Conservation (phyloP, 1,140 invertebrate genomes). For the Pemphigus obesinymphae region DNA sequence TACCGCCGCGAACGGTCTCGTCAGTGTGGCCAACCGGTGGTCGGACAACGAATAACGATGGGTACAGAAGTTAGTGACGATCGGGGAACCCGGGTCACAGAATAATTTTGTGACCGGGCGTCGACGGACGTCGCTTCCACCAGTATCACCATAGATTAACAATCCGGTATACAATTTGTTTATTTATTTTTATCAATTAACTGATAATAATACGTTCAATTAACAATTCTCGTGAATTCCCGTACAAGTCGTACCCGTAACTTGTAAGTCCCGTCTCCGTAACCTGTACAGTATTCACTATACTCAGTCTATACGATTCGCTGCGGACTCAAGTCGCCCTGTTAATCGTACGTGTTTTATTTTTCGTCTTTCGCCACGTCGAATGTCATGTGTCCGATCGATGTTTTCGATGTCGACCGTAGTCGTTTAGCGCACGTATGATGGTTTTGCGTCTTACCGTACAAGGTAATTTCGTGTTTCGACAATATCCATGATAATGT, state of each 20-base stretch:
- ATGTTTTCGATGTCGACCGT: background rate
- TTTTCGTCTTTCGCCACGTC: background rate
- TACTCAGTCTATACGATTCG: background rate
- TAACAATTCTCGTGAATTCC: background rate
- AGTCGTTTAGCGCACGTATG: background rate
- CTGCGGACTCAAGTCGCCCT: background rate
- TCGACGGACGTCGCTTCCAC: background rate
- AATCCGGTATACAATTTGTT: slow-evolving; percentile 15
- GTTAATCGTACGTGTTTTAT: too few species aligned
- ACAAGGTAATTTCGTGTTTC: slow-evolving; percentile 6
- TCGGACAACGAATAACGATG: background rate
- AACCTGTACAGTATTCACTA: too few species aligned
- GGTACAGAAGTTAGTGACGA: background rate
- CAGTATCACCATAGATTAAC: too few species aligned
- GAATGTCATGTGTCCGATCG: background rate
- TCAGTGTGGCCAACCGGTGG: background rate
- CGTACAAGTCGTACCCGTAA: background rate
- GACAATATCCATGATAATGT: background rate
- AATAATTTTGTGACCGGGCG: too few species aligned
- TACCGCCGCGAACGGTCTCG: background rate
- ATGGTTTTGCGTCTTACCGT: slow-evolving; percentile 12
- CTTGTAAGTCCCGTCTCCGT: background rate
- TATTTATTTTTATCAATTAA: slow-evolving; percentile 22
- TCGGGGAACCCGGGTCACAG: background rate
- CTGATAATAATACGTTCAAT: background rate